Evolutionary conservation across 2,113 vertebrate genomes (phyloP), one percentile per base, ranked within the genome.

Genomic region (Typhlomys cinereus): DNA sequence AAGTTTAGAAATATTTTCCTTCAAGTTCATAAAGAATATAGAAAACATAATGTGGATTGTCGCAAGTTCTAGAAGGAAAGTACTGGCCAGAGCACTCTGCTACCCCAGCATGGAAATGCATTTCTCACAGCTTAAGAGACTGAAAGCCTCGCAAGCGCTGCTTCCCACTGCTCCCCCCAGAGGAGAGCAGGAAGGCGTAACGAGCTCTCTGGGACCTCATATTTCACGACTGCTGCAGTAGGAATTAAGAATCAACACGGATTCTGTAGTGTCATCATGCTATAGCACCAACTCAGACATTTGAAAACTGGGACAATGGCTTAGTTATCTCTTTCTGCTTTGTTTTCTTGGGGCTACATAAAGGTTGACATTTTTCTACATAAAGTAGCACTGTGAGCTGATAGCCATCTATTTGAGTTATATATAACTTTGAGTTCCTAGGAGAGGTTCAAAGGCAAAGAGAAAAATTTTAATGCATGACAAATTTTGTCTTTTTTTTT

Each of bases 401-500:
- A 93, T 11, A 46, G 14, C 36, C n/a, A n/a, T n/a, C n/a, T n/a
- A n/a, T n/a, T 71, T 29, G 67, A 10, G 50, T 89, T 88, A 89
- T 87, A 7, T 89, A 46, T 85, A 92, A 62, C 78, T 20, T 74
- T 29, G 61, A 66, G 67, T 84, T 46, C 87, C 76, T 85, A 62
- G 48, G n/a, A 46, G 87, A 10, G 88, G 75, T 74, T 61, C 82
- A 92, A 61, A 92, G 39, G 57, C 46, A 93, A 50, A 89, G 48
- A 88, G 54, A 90, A 93, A 89, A 41, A 27, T 81, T 5, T 91
- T 83, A 71, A 59, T 81, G 15, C n/a, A n/a, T n/a, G 13, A 36
- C 13, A 93, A 7, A 89, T 89, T 95, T 88, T 89, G 25, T 87
- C 52, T 89, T 75, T 78, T 57, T 23, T 88, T 95, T n/a, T 93